phyloP scores from a whole-genome alignment of 1,140 invertebrate genomes.

The Ips nitidus region DNA sequence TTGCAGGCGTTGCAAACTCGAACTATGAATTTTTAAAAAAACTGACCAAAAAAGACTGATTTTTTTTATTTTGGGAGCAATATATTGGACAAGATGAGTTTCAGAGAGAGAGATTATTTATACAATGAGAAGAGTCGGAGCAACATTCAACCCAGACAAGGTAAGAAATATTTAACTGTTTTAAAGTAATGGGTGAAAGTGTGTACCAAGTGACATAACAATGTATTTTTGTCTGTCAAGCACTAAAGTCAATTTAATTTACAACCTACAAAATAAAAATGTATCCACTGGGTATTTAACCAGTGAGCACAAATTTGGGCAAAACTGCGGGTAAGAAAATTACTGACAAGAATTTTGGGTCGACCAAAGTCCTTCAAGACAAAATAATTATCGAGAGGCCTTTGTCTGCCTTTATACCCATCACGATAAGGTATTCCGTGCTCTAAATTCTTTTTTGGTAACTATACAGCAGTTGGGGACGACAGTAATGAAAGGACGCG shows the following conservation, averaged over 20 bases:
- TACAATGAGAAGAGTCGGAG: conserved; percentile 33
- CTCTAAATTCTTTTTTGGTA: not conserved
- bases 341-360: no score
- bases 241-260: not conserved
- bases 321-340: not conserved
- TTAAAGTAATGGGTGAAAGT: not conserved
- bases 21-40: no score
- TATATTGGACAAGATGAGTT: conserved; percentile 30
- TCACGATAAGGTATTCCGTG: not conserved
- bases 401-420: not conserved
- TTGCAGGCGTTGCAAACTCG: no score
- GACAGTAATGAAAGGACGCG: conserved; percentile 54
- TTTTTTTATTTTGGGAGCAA: conserved; percentile 25
- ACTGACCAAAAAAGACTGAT: conserved; percentile 21
- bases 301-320: not conserved
- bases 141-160: conserved; percentile 22
- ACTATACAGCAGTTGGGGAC: conserved; percentile 47
- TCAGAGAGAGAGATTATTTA: conserved; percentile 30
- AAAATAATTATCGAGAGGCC: not conserved
- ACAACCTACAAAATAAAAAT: not conserved
- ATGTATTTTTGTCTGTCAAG: not conserved
- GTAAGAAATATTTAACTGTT: not conserved
- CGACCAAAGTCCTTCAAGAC: not conserved
- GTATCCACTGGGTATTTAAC: not conserved
- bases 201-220: not conserved